Conservation (phyloP, 2,888 invertebrate genomes). For the Watsonalla binaria region DNA sequence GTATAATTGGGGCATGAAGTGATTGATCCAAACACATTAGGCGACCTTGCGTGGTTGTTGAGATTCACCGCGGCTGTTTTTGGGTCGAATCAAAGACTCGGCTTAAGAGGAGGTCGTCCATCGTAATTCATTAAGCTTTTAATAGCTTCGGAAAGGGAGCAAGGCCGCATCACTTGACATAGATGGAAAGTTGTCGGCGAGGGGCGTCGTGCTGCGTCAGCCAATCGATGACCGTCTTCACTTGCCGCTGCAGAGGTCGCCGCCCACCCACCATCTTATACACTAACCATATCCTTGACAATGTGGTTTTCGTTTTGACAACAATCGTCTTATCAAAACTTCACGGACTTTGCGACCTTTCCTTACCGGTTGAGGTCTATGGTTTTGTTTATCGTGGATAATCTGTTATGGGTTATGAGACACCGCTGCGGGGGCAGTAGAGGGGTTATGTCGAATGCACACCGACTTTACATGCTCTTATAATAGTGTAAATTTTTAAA, state of each 20-base stretch:
- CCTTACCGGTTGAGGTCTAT: too few relatives aligned
- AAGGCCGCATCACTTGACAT: constrained; percentile 74
- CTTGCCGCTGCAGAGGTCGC: constrained; percentile 45
- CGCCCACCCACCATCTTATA: constrained; percentile 46
- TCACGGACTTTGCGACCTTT: too few relatives aligned
- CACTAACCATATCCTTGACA: constrained; percentile 10
- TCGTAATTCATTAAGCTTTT: constrained; percentile 73
- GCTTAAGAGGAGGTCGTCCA: constrained; percentile 51
- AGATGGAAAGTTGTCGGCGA: constrained; percentile 55
- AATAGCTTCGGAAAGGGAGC: constrained; percentile 70
- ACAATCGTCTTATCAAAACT: too few relatives aligned
- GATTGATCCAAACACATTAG: not conserved
- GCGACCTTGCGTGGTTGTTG: constrained; percentile 15
- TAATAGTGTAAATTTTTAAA: too few relatives aligned
- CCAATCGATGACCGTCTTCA: constrained; percentile 66
- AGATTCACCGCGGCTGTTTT: constrained; percentile 24
- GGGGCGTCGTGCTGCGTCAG: constrained; percentile 67
- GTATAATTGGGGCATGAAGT: not conserved
- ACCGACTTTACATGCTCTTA: too few relatives aligned
- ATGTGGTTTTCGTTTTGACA: too few relatives aligned
- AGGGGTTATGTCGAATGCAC: too few relatives aligned
- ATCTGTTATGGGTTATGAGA: too few relatives aligned
- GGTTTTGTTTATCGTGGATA: too few relatives aligned
- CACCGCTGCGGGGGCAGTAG: too few relatives aligned
- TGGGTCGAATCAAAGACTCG: constrained; percentile 43